A percentile compares a stretch with the other conserved stretches of the same genome.
Evolutionary conservation across 2,888 invertebrate genomes (phyloP).

Genomic region (Xestia rhomboidea): DNA sequence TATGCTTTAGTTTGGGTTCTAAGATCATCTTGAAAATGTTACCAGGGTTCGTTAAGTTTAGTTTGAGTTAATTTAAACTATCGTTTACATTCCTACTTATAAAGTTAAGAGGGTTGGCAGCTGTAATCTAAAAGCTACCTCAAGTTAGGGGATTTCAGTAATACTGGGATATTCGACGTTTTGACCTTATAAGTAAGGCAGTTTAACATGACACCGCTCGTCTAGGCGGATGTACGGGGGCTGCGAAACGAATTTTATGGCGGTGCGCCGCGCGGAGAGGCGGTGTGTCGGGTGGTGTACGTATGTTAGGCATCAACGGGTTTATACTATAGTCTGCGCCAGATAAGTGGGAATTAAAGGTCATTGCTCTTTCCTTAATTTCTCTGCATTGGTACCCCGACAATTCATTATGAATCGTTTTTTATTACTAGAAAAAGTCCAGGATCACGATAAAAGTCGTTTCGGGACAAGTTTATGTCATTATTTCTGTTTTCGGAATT

Average conservation of each 20-base stretch:
- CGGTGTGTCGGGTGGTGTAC: not conserved
- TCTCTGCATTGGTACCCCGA: too few species aligned
- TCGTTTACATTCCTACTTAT: constrained; percentile 32
- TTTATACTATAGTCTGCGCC: too few species aligned
- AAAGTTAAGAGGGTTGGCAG: constrained; percentile 24
- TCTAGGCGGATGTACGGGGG: not conserved
- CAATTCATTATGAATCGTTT: too few species aligned
- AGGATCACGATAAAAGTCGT: too few species aligned
- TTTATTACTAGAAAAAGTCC: too few species aligned
- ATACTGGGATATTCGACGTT: not conserved
- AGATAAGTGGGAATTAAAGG: too few species aligned
- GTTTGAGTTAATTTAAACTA: constrained; percentile 38
- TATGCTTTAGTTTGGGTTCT: constrained; percentile 1
- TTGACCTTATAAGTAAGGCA: not conserved
- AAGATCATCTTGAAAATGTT: constrained; percentile 17
- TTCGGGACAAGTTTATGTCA: too few species aligned
- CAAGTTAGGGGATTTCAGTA: not conserved
- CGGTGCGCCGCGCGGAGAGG: not conserved
- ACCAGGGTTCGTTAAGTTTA: constrained; percentile 25
- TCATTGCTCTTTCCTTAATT: too few species aligned
- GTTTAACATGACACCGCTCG: not conserved
- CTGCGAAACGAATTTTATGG: not conserved
- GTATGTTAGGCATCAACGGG: not conserved
- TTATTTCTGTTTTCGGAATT: too few species aligned
- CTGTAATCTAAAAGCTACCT: constrained; percentile 1